These are phyloP conservation scores for Habropoda laboriosa DNA, from an alignment of 1,140 invertebrate genomes.

Conservation along the genomic window DNA sequence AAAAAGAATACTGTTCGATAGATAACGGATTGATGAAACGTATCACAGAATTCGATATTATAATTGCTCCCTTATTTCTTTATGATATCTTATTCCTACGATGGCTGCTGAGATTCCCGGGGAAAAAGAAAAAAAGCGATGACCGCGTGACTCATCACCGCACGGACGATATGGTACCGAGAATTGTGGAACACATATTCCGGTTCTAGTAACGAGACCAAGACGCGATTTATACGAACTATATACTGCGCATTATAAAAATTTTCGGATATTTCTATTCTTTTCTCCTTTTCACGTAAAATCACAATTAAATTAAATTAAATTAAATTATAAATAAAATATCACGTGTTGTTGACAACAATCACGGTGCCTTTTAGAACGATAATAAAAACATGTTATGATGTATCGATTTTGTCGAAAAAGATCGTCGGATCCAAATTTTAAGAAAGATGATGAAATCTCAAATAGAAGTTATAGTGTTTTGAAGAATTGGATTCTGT, in stretches of 20 bases:
- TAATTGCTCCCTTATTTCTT: not conserved
- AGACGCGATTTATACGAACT: not conserved
- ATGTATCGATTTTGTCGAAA: too few species aligned
- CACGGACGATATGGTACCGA: constrained; percentile 9
- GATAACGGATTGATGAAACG: not conserved
- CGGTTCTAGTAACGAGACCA: constrained; percentile 13
- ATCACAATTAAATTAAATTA: not conserved
- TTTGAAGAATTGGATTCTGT: too few species aligned
- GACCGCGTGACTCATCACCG: constrained; percentile 33
- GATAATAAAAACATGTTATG: not conserved
- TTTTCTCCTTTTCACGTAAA: not conserved
- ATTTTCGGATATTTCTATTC: not conserved
- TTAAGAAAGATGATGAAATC: constrained; percentile 35
- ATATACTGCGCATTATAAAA: not conserved
- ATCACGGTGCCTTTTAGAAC: not conserved
- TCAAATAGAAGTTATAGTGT: not conserved
- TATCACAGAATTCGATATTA: not conserved
- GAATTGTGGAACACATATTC: constrained; percentile 13
- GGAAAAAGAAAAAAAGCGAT: constrained; percentile 22
- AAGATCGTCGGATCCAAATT: not conserved
- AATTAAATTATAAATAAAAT: not conserved
- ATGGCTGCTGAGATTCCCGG: constrained; percentile 22
- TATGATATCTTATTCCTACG: constrained; percentile 10
- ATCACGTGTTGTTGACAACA: not conserved
- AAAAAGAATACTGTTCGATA: not conserved